These are phyloP conservation scores for Nestor notabilis DNA, from an alignment of 2,113 vertebrate species.

Conservation along the genomic window DNA sequence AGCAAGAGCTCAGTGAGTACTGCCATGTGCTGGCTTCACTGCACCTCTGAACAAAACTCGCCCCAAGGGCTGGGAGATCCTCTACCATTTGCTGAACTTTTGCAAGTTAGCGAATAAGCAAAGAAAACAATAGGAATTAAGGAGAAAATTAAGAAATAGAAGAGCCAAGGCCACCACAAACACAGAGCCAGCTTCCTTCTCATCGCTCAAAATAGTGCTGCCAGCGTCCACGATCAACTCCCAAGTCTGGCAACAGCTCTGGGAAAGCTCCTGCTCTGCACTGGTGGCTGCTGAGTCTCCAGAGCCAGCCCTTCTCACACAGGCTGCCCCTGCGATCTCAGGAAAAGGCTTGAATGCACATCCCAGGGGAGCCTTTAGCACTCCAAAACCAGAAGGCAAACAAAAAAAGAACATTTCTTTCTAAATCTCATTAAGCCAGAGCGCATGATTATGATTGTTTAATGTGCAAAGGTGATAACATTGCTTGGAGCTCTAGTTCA, in stretches of 20 bases:
- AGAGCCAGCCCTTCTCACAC: neutral
- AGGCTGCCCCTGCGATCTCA: neutral
- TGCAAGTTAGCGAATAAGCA: constrained; percentile 31
- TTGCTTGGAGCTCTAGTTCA: neutral
- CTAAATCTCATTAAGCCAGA: constrained; percentile 1
- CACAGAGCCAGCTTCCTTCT: neutral
- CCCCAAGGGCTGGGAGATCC: constrained; percentile 4
- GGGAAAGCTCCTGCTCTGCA: neutral
- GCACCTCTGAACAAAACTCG: neutral
- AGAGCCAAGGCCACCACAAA: constrained; percentile 21
- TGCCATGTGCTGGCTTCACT: neutral
- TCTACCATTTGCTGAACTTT: neutral
- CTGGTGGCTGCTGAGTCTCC: neutral
- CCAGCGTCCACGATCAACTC: neutral
- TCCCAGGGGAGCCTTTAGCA: neutral
- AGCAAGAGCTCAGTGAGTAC: neutral
- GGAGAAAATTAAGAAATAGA: neutral
- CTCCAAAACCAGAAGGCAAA: neutral
- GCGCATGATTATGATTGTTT: neutral
- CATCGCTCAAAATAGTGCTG: rapidly evolving
- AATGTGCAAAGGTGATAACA: constrained; percentile 25
- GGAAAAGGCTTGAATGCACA: neutral
- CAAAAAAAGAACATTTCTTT: neutral
- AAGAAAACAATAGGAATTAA: constrained; percentile 49
- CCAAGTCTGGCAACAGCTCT: neutral